Evolutionary conservation across 2,113 vertebrate genomes (phyloP), one percentile per base, ranked within the genome.

Genomic region (Catharus bicknelli): DNA sequence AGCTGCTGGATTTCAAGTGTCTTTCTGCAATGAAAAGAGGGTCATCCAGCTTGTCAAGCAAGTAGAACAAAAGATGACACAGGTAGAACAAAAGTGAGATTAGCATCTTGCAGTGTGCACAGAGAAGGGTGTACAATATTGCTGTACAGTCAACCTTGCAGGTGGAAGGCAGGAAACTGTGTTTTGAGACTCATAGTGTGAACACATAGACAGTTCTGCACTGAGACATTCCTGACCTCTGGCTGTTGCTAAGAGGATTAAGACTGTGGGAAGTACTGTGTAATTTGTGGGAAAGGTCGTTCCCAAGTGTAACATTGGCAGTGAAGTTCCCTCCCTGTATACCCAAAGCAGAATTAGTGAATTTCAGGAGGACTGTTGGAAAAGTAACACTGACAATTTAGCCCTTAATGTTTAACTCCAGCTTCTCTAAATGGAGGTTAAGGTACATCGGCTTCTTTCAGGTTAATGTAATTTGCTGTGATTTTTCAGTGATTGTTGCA

Each of bases 21-120:
- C 53, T 40, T 43, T 59, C 36, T 72, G 62, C 42, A 68, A 0
- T 0, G 5, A n/a, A 21, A 20, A 64, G 59, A 15, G 15, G 8
- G 7, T 42, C 8, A 5, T 21, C 2, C 0, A 29, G 26, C 43
- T 90, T 43, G 20, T 18, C 2, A 1, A n/a, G 29, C 26, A 21
- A 15, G 27, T 34, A 16, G 67, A 75, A 53, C 18, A 2, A 7
- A 40, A 55, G 54, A 32, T n/a, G 57, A 25, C 27, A 14, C 30
- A 38, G 36, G 27, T 34, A 16, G 67, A 76, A 53, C 18, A 2
- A 7, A 40, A 38, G 36, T 34, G 29, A 62, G 50, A 23, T 53
- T 25, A 43, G 61, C 57, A 30, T 13, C 36, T 36, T 55, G 61
- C 3, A 9, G 59, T 69, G 48, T 68, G 53, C 2, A 1, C 29